These are phyloP conservation scores for Hypotaenidia okinawae DNA, from an alignment of 2,797 vertebrate genomes.

Conservation along the genomic window DNA sequence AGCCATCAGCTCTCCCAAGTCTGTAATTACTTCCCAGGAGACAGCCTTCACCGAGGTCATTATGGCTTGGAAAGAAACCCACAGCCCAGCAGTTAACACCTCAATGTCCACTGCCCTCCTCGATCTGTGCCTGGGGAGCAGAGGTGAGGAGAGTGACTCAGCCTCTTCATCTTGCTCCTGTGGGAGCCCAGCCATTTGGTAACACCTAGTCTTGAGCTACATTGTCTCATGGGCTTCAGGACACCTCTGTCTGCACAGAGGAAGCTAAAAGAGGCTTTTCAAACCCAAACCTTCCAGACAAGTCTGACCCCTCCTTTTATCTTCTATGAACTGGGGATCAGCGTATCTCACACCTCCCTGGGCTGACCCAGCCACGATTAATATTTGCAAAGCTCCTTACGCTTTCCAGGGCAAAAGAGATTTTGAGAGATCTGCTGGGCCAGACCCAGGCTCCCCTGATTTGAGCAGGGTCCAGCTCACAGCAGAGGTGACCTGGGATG, in stretches of 20 bases:
- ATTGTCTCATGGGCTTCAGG: background rate
- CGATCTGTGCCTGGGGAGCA: fast-evolving
- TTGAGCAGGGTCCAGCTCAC: background rate
- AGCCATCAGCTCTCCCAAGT: background rate
- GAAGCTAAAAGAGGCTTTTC: background rate
- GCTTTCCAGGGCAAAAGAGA: background rate
- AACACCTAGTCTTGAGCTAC: background rate
- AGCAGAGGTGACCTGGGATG: background rate
- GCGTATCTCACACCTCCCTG: background rate
- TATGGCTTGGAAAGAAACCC: background rate
- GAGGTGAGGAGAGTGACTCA: background rate
- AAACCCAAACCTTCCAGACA: background rate
- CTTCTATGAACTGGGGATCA: background rate
- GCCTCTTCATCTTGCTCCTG: background rate
- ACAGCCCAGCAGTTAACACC: background rate
- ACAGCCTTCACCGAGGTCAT: background rate
- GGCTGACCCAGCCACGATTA: fast-evolving
- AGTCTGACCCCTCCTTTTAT: background rate
- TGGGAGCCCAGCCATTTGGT: background rate
- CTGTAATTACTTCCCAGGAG: background rate
- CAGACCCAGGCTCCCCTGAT: background rate
- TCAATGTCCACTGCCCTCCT: background rate
- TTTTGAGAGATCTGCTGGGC: background rate
- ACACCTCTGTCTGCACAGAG: background rate
- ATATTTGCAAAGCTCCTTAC: background rate